Evolutionary conservation across 2,113 vertebrate species (phyloP), one percentile per base, ranked within the genome.

Genomic region (Raja brachyura): DNA sequence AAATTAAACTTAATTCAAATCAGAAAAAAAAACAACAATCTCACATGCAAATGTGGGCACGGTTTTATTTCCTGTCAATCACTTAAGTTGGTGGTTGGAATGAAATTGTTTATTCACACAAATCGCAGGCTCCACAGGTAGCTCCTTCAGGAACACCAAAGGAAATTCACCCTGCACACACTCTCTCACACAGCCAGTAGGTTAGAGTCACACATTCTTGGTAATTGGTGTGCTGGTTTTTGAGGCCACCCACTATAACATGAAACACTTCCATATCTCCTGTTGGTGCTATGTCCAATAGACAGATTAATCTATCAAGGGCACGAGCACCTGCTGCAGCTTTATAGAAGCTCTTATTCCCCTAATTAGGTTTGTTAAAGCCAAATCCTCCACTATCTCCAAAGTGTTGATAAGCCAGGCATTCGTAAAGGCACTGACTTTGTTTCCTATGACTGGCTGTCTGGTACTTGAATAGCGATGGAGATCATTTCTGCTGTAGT

Each of bases 51-150:
- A 68, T 92, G 39, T 25, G 48, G 48, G 59, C 66, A 74, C n/a
- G n/a, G 48, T 54, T 74, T 74, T 22, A 73, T 74, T 92, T 92
- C 39, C 68, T 48, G 68, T 73, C 39, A 54, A 54, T 5, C 16
- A 54, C 68, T 48, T 73, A 92, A 92, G 66, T 33, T 73, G 90
- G 9, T 92, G 28, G 31, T 92, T 92, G 68, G 68, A 92, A 74
- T 92, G 20, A 92, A 92, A 92, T 54, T 73, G 90, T 74, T 92
- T 73, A 73, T 92, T 92, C 90, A 73, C 68, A 73, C 66, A 92
- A 48, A 92, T 39, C 90, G 0, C 68, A 92, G 18, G 20, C 68
- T 73, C 68, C 90, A 74, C 90, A 92, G 90, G 90, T 31, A 90
- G 39, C 73, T 92, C 66, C 73, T 39, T 31, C 33, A 92, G 90